These are phyloP conservation scores for Corbicula japonica DNA, from an alignment of 2,888 invertebrate genomes.

Conservation along the genomic window DNA sequence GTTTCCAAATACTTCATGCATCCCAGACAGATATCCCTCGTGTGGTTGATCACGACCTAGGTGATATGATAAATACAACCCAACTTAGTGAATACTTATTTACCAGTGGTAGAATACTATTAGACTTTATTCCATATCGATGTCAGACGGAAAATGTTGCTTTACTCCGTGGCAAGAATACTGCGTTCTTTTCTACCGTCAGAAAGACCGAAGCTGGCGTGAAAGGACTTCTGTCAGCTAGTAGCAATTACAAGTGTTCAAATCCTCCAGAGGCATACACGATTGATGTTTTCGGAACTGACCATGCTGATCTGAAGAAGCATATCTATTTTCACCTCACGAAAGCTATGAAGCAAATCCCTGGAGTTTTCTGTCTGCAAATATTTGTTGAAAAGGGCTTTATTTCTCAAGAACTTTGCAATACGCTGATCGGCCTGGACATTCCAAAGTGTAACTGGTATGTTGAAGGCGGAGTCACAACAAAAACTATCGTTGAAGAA, in stretches of 20 bases:
- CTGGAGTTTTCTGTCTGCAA: constrained; percentile 49
- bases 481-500: constrained; percentile 59
- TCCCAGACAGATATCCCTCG: too few species aligned
- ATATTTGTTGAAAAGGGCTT: constrained; percentile 60
- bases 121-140: constrained; percentile 48
- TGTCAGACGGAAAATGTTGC: constrained; percentile 33
- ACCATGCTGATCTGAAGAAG: constrained; percentile 22
- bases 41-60: too few species aligned
- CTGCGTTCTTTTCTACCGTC: constrained; percentile 43
- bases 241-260: constrained; percentile 46
- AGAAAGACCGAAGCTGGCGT: constrained; percentile 11
- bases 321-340: constrained; percentile 50
- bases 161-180: constrained; percentile 36
- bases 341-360: constrained; percentile 18
- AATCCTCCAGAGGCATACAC: constrained; percentile 57
- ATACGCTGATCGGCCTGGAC: constrained; percentile 30
- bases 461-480: constrained; percentile 47
- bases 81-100: constrained; percentile 28
- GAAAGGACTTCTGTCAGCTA: constrained; percentile 51
- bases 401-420: constrained; percentile 51
- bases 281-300: constrained; percentile 54
- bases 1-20: too few species aligned
- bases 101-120: constrained; percentile 27
- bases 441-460: constrained; percentile 55
- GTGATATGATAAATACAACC: background rate